Base-by-base conservation (phyloP, 2,888 invertebrate species). In the Patella pellucida region DNA sequence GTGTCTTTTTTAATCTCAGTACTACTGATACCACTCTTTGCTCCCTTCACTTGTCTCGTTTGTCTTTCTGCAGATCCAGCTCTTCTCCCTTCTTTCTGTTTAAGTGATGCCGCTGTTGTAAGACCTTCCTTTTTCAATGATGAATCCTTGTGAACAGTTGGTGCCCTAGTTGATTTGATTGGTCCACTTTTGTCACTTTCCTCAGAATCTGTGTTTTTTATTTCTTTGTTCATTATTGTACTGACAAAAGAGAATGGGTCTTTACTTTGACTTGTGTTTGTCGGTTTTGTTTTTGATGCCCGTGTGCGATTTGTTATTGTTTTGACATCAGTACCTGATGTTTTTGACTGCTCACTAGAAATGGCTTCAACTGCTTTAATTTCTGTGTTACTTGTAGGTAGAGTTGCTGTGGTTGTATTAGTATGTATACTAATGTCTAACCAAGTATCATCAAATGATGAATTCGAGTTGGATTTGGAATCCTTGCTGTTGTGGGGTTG, bases 221-320 rank as follows among this genome's bases (percentile, higher is more conserved):
- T 19, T 16, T 41, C 71, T 27, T 52, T 71, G 9, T n/a, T 54
- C 19, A 75, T 16, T 68, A 75, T 14, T 16, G 56, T 67, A 19
- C 71, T 71, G 15, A 75, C 75, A 68, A 75, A 75, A 15, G 71
- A 71, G 68, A 75, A 75, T 31, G 71, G 75, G 52, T 75, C 75
- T 52, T 69, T 69, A 16, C 52, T 19, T 41, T 31, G 52, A 9
- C n/a, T 71, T 52, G 19, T 19, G 41, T 67, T 68, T 23, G 15
- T 27, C 23, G 56, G 51, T 16, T 31, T 41, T 15, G 67, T 19
- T 27, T 12, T 51, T 51, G 41, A n/a, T 73, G 62, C 23, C 23
- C 62, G 19, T 62, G 62, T 23, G 19, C 62, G 62, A 5, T 19
- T 23, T 19, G 23, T 12, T 62, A 23, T 62, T 14, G 14, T 23